Percentiles rank a stretch among this genome's conserved stretches.
These are phyloP conservation scores for Liasis olivaceus DNA, from an alignment of 2,797 vertebrate species.

Conservation along the genomic window DNA sequence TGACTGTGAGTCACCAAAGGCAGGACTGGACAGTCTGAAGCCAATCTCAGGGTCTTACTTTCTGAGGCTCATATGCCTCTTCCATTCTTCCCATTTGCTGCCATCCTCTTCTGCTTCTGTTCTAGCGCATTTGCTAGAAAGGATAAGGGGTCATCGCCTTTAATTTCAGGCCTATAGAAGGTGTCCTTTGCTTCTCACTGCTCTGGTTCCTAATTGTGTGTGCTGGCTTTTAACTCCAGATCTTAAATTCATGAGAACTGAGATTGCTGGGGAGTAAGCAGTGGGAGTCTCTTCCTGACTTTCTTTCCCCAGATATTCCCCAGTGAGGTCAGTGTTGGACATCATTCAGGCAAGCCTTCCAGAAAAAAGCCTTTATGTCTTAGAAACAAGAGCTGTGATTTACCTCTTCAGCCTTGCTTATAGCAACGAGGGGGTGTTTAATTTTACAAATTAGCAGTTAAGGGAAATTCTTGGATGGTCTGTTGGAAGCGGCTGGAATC, in stretches of 20 bases:
- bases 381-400: background rate
- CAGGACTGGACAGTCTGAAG: no score
- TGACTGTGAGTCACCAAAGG: no score
- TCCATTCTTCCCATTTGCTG: no score
- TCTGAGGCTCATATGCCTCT: no score
- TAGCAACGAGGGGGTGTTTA: background rate
- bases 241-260: background rate
- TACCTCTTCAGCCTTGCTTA: background rate
- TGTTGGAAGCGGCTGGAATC: background rate
- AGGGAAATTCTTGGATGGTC: background rate
- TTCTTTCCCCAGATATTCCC: background rate
- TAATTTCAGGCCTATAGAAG: no score
- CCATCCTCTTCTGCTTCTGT: no score
- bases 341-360: background rate
- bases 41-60: no score
- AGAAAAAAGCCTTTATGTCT: background rate
- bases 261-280: background rate
- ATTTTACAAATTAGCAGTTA: slow-evolving; percentile 8
- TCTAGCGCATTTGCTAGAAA: no score
- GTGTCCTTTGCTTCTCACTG: no score
- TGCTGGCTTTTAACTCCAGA: background rate
- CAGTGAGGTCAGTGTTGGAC: slow-evolving; percentile 3
- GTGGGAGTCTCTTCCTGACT: background rate
- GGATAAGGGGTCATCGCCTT: no score
- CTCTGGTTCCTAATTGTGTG: background rate